phyloP scores from a whole-genome alignment of 2,888 invertebrate species.

The Ischnus inquisitorius region DNA sequence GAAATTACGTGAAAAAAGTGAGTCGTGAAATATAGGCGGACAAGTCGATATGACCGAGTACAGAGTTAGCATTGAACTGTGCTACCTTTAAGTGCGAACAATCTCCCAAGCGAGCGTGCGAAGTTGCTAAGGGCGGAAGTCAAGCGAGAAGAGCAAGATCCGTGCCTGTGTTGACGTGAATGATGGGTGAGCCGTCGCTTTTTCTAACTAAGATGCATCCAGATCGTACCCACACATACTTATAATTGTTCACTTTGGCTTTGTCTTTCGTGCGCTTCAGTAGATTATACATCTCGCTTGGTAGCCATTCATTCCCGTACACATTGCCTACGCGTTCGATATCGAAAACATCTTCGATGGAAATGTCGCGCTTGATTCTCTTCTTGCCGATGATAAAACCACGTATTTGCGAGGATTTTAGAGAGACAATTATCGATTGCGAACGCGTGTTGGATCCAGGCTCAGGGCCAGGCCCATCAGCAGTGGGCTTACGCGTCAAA shows the following conservation, averaged over 20 bases:
- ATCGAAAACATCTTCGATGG: background rate
- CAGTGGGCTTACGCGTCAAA: too few species aligned
- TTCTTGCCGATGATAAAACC: background rate
- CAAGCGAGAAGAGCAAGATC: background rate
- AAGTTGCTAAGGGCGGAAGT: background rate
- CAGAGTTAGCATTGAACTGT: background rate
- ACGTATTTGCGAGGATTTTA: background rate
- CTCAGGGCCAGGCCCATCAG: too few species aligned
- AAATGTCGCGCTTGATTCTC: background rate
- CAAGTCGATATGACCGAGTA: constrained; percentile 1
- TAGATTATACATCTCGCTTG: background rate
- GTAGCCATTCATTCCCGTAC: constrained; percentile 18
- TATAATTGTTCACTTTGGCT: background rate
- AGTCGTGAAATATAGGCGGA: background rate
- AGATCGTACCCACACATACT: constrained; percentile 22
- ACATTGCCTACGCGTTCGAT: background rate
- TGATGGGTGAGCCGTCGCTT: background rate
- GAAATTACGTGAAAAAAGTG: background rate
- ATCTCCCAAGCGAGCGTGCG: too few species aligned
- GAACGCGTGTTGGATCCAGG: too few species aligned
- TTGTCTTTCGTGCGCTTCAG: background rate
- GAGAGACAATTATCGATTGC: background rate
- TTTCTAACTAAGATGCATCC: background rate
- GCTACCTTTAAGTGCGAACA: background rate
- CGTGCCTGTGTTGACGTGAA: background rate